Conservation (phyloP, 2,113 vertebrate genomes). For the Butastur rufipennis region DNA sequence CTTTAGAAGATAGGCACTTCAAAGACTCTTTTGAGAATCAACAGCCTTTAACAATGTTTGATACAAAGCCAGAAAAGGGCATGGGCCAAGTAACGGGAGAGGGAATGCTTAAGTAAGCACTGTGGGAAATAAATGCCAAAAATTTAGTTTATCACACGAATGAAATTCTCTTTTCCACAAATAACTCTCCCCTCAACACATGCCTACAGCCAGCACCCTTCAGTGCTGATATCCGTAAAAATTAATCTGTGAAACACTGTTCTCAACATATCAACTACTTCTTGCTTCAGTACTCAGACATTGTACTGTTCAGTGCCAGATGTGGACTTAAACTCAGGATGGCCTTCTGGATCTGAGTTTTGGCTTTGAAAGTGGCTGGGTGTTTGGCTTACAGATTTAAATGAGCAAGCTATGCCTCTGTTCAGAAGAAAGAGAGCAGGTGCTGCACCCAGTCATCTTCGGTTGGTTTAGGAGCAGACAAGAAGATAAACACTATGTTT, state of each 20-base stretch:
- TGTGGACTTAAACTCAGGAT: neutral
- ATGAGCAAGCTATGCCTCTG: neutral
- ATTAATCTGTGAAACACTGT: neutral
- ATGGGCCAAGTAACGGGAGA: neutral
- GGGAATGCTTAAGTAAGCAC: neutral
- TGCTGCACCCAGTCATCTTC: neutral
- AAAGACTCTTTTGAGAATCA: conserved; percentile 54
- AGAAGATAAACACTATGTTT: neutral
- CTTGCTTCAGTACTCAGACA: neutral
- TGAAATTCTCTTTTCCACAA: neutral
- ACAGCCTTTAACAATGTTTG: conserved; percentile 43
- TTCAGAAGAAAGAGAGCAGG: neutral
- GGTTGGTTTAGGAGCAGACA: neutral
- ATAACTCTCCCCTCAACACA: neutral
- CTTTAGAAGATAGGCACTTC: conserved; percentile 64
- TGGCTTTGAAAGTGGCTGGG: neutral
- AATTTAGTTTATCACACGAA: neutral
- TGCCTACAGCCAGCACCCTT: neutral
- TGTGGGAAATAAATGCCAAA: conserved; percentile 32
- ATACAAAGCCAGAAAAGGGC: conserved; percentile 44
- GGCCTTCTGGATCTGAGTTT: neutral
- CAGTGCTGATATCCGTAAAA: neutral
- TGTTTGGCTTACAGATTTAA: neutral
- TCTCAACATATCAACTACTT: neutral
- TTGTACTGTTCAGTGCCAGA: neutral